phyloP scores from a whole-genome alignment of 2,113 vertebrate genomes.

The Argyrosomus japonicus region DNA sequence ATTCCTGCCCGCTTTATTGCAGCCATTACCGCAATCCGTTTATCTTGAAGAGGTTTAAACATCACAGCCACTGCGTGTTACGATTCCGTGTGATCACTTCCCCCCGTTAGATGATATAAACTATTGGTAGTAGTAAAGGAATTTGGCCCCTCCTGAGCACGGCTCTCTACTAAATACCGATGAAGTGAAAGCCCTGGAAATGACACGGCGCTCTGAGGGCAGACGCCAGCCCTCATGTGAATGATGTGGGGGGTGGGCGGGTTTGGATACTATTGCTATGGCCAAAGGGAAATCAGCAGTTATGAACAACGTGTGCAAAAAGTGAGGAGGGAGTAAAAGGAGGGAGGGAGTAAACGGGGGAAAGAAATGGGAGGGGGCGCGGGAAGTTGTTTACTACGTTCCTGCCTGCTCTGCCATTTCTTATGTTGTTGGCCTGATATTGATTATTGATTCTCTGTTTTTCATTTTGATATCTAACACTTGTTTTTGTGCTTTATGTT shows the following conservation, averaged over 20 bases:
- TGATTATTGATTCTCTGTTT: conserved; percentile 38
- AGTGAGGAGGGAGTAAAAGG: conserved; percentile 75
- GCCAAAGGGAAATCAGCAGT: conserved; percentile 83
- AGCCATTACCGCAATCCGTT: neutral
- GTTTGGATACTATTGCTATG: conserved; percentile 73
- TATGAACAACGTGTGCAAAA: conserved; percentile 84
- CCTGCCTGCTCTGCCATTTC: conserved; percentile 62
- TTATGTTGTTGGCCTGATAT: conserved; percentile 47
- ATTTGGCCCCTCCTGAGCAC: conserved; percentile 32
- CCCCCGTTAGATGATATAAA: conserved; percentile 3
- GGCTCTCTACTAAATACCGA: conserved; percentile 25
- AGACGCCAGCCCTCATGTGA: conserved; percentile 70
- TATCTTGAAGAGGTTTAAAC: neutral
- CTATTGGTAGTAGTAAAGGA: conserved; percentile 52
- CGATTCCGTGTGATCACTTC: neutral
- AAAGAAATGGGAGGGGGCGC: conserved; percentile 69
- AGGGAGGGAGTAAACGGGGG: conserved; percentile 59
- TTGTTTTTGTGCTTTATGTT: neutral
- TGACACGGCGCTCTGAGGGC: conserved; percentile 57
- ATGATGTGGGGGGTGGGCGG: conserved; percentile 71
- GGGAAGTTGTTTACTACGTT: conserved; percentile 82
- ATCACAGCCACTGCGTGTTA: too few species aligned
- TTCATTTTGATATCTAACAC: neutral
- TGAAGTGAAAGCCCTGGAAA: conserved; percentile 62
- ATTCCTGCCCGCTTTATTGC: conserved; percentile 24